Conservation (phyloP, 2,113 vertebrate genomes). For the Xiphophorus couchianus region DNA sequence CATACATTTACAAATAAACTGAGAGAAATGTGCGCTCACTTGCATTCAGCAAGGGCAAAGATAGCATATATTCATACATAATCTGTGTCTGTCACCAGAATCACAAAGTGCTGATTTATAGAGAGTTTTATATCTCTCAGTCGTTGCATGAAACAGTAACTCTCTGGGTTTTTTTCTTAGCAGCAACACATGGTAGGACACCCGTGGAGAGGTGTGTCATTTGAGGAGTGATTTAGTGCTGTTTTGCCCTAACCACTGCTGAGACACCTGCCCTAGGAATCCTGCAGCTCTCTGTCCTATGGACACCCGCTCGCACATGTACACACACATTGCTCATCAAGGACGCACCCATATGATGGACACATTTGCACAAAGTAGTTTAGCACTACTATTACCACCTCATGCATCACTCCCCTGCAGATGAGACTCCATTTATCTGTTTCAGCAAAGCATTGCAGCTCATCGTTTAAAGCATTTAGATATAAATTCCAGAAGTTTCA, state of each 20-base stretch:
- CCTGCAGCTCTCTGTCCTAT: slow-evolving; percentile 37
- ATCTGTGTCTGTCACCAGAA: slow-evolving; percentile 9
- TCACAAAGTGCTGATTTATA: slow-evolving; percentile 63
- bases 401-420: slow-evolving; percentile 13
- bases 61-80: slow-evolving; percentile 19
- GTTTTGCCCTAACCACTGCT: slow-evolving; percentile 71
- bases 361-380: slow-evolving; percentile 32
- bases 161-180: slow-evolving; percentile 44
- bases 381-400: slow-evolving; percentile 16
- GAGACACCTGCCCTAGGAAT: slow-evolving; percentile 82
- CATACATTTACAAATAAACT: slow-evolving; percentile 27
- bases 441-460: slow-evolving; percentile 8
- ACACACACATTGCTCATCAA: slow-evolving; percentile 22
- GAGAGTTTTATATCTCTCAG: slow-evolving; percentile 29
- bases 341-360: slow-evolving; percentile 33
- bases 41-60: neutral
- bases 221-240: slow-evolving; percentile 80
- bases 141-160: slow-evolving; percentile 61
- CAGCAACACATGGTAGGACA: slow-evolving; percentile 81
- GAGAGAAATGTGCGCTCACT: neutral
- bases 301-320: neutral
- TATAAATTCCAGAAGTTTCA: slow-evolving; percentile 38
- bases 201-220: slow-evolving; percentile 77
- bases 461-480: slow-evolving; percentile 9
- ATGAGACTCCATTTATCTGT: slow-evolving; percentile 27